Percentiles rank a stretch among this genome's conserved stretches.
These are phyloP conservation scores for Xenus cinereus DNA, from an alignment of 2,113 vertebrate species.

Conservation along the genomic window DNA sequence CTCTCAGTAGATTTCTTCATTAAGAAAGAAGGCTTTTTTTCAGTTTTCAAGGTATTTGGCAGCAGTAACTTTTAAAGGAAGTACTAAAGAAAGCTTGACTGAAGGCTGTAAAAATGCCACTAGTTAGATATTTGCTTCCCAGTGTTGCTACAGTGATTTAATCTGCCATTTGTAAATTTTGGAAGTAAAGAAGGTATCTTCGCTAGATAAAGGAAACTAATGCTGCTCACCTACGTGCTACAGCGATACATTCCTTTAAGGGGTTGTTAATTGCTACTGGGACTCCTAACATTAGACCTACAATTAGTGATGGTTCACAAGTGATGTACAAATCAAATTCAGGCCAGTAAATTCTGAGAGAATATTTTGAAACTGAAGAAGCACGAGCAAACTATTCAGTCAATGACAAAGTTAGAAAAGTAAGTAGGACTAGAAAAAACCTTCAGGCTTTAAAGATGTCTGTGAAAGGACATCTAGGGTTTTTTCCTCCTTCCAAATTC, in stretches of 20 bases:
- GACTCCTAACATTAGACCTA: neutral
- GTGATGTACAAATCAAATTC: neutral
- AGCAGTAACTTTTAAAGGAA: slow-evolving; percentile 28
- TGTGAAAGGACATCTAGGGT: neutral
- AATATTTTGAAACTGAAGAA: slow-evolving; percentile 1
- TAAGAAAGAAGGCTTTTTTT: slow-evolving; percentile 48
- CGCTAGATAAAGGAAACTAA: neutral
- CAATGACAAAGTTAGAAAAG: neutral
- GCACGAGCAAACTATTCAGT: neutral
- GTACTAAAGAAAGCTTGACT: neutral
- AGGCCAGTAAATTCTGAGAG: neutral
- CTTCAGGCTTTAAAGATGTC: neutral
- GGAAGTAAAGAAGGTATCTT: neutral
- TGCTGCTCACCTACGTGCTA: neutral
- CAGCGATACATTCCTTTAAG: neutral
- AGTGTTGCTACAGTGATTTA: neutral
- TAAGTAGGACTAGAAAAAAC: neutral
- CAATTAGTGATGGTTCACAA: neutral
- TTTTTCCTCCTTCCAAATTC: neutral
- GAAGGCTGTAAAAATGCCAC: neutral
- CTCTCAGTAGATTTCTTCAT: slow-evolving; percentile 68
- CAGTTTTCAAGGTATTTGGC: slow-evolving; percentile 57
- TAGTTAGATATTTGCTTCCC: neutral
- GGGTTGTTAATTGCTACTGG: neutral
- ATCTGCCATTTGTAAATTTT: neutral